These are phyloP conservation scores for Leguminivora glycinivorella DNA, from an alignment of 1,140 invertebrate species.

Conservation along the genomic window DNA sequence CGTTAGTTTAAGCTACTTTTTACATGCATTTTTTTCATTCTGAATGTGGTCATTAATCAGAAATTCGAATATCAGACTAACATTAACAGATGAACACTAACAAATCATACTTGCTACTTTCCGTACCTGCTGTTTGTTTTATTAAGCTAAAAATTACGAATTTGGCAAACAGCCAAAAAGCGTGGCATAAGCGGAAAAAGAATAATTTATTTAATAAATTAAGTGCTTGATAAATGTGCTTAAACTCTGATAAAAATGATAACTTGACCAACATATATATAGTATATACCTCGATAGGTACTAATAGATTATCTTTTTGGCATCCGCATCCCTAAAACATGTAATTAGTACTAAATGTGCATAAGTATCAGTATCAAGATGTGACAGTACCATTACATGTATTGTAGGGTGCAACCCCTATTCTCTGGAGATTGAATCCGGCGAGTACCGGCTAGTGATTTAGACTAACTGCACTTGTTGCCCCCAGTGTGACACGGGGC, in stretches of 20 bases:
- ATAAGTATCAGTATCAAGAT: conserved; percentile 48
- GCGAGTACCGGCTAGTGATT: conserved; percentile 59
- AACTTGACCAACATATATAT: too few species aligned
- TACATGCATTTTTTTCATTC: conserved; percentile 17
- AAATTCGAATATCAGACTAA: neutral
- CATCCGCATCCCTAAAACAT: neutral
- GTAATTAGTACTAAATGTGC: conserved; percentile 8
- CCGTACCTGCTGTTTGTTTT: too few species aligned
- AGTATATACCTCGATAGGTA: too few species aligned
- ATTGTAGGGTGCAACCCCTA: conserved; percentile 33
- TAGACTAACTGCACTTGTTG: conserved; percentile 74
- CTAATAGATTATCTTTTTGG: too few species aligned
- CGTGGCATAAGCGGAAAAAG: too few species aligned
- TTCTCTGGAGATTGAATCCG: conserved; percentile 63
- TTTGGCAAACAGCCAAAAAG: too few species aligned
- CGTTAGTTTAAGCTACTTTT: conserved; percentile 20
- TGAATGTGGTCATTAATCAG: neutral
- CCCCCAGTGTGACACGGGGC: conserved; percentile 55
- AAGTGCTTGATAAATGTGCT: too few species aligned
- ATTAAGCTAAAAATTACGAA: too few species aligned
- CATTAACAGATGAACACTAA: neutral
- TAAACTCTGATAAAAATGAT: too few species aligned
- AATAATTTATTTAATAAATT: too few species aligned
- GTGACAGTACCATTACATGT: conserved; percentile 36
- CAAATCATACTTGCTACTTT: neutral